Evolutionary conservation across 2,113 vertebrate genomes (phyloP), one percentile per base, ranked within the genome.

Genomic region (Eonycteris spelaea): DNA sequence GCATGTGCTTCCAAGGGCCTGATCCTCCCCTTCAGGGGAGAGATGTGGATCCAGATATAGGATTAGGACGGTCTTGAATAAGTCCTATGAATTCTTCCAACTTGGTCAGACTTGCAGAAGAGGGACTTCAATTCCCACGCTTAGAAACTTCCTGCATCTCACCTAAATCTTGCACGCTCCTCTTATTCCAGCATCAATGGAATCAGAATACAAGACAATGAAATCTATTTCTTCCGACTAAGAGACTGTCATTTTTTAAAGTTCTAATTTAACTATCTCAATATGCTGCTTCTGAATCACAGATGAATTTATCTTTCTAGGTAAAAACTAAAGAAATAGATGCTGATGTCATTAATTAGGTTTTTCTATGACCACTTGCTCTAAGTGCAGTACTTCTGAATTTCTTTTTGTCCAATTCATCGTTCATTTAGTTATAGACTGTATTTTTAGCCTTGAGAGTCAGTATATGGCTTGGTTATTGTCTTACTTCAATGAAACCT

Each of bases 381-480:
- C 4, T 75, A 68, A 61, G 51, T 26, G 21, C 22, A 21, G 5
- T 10, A 51, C 70, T 96, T 79, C 77, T 75, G 88, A 96, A 78
- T 51, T 82, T 90, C 48, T 94, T 96, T 80, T 74, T 87, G 15
- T 51, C 88, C 70, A 75, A 35, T 9, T 93, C 57, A 57, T 74
- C 89, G 86, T 88, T 78, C 91, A 95, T 51, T 11, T 10, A 95
- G 53, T 11, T 10, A 22, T 8, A 84, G 18, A 85, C 0, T 0
- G 33, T 63, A 67, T 70, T 92, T 95, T n/a, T 26, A 71, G 35
- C 22, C 22, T 45, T 65, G 53, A 67, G 90, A 68, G 48, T 53
- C 45, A 97, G 94, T 33, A 79, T 86, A 96, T 0, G 16, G 74
- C 33, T 97, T 96, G 18, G 6, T 63, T 19, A 51, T 89, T 61